phyloP scores from a whole-genome alignment of 2,113 vertebrate genomes.

The Caranx melampygus region DNA sequence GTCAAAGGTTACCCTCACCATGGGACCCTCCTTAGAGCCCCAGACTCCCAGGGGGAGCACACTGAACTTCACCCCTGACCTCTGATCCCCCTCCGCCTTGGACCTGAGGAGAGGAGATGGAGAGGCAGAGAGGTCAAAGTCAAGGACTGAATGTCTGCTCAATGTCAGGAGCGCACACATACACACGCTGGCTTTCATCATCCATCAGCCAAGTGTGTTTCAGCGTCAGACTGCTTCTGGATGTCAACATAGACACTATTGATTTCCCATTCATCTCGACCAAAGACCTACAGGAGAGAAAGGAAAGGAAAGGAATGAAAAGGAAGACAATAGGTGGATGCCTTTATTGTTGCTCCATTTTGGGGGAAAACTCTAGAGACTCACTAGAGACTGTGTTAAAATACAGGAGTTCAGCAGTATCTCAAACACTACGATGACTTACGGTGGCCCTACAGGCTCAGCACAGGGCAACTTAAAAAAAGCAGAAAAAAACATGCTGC shows the following conservation, averaged over 20 bases:
- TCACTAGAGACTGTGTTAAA: too few relatives aligned
- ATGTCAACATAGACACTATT: constrained; percentile 73
- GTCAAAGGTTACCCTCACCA: constrained; percentile 63
- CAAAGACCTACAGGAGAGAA: constrained; percentile 36
- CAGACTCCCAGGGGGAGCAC: constrained; percentile 39
- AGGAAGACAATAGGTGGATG: neutral
- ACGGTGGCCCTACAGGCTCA: too few relatives aligned
- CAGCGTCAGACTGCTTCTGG: constrained; percentile 58
- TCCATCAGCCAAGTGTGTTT: constrained; percentile 70
- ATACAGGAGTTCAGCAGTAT: too few relatives aligned
- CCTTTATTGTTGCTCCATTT: too few relatives aligned
- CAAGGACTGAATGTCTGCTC: constrained; percentile 58
- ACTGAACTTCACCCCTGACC: constrained; percentile 35
- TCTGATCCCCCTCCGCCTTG: constrained; percentile 45
- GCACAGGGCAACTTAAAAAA: too few relatives aligned
- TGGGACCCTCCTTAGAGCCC: constrained; percentile 29
- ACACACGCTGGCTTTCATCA: constrained; percentile 34
- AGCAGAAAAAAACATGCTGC: too few relatives aligned
- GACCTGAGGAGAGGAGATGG: constrained; percentile 29
- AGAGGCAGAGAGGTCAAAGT: constrained; percentile 50
- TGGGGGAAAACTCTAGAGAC: too few relatives aligned
- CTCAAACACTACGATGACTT: too few relatives aligned
- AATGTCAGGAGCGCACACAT: constrained; percentile 27
- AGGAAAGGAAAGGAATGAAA: neutral
- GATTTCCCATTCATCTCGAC: constrained; percentile 76